Conservation (phyloP, 2,113 vertebrate species). For the Macroglossus sobrinus region DNA sequence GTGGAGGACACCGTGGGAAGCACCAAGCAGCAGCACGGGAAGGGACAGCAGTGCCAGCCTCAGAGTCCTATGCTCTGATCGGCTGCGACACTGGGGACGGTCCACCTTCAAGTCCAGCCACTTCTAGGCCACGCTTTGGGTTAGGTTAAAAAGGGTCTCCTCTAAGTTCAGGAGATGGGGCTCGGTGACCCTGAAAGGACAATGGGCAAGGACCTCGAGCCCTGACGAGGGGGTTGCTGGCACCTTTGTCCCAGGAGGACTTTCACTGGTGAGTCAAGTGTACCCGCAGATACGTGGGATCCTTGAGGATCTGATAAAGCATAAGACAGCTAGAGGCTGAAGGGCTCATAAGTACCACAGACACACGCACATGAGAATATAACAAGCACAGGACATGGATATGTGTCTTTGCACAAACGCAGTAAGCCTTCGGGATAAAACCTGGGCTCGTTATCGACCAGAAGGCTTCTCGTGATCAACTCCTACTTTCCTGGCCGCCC, state of each 20-base stretch:
- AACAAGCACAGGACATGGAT: background rate
- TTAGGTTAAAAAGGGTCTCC: background rate
- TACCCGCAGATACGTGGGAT: background rate
- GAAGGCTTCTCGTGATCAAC: background rate
- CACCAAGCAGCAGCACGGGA: too few species aligned
- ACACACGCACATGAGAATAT: fast-evolving
- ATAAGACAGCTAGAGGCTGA: background rate
- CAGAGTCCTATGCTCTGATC: background rate
- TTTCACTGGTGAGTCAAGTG: background rate
- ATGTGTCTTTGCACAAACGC: background rate
- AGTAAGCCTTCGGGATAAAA: background rate
- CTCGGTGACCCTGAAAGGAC: background rate
- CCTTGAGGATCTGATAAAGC: background rate
- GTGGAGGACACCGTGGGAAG: too few species aligned
- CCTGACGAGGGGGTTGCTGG: background rate
- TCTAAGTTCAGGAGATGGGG: background rate
- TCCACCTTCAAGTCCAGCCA: background rate
- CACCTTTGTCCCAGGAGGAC: background rate
- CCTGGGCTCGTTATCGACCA: background rate
- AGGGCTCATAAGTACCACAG: background rate
- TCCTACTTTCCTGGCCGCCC: background rate
- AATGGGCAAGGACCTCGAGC: background rate
- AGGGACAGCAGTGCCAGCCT: background rate
- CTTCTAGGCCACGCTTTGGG: background rate
- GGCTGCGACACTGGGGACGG: background rate